Evolutionary conservation across 1,140 invertebrate species (phyloP).

Genomic region (Liolophura sinensis): DNA sequence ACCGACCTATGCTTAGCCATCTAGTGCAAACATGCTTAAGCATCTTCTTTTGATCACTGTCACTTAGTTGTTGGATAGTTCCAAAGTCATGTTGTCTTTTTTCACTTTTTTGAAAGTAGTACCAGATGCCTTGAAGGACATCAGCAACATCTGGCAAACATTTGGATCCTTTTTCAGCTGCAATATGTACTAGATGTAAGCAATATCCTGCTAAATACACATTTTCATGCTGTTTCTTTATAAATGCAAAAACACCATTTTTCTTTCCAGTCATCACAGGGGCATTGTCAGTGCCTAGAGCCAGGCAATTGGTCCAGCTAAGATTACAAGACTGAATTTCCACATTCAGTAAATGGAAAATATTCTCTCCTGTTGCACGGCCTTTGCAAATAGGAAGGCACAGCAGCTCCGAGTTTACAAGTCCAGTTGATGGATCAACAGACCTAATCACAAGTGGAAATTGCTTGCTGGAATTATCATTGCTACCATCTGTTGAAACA

Average conservation of each 20-base stretch:
- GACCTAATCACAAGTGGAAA: too few species aligned
- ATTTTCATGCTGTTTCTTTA: conserved; percentile 13
- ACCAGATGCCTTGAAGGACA: conserved; percentile 22
- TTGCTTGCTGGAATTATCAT: not conserved
- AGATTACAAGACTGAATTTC: conserved; percentile 18
- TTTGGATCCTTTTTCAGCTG: conserved; percentile 19
- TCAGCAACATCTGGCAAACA: conserved; percentile 14
- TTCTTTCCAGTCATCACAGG: conserved; percentile 30
- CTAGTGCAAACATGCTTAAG: conserved; percentile 30
- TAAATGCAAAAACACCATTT: conserved; percentile 25
- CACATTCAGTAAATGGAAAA: conserved; percentile 23
- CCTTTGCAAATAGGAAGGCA: too few species aligned
- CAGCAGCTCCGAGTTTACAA: too few species aligned
- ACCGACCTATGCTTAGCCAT: conserved; percentile 32
- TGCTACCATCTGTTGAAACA: not conserved
- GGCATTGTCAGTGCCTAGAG: conserved; percentile 33
- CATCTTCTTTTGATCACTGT: conserved; percentile 20
- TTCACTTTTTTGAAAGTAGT: conserved; percentile 29
- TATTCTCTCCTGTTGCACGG: conserved; percentile 32
- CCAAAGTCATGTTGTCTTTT: too few species aligned
- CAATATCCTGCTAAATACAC: conserved; percentile 14
- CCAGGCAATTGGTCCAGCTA: conserved; percentile 27
- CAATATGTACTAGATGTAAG: conserved; percentile 18
- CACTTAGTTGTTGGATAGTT: too few species aligned
- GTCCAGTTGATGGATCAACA: too few species aligned